A percentile compares a stretch with the other conserved stretches of the same genome.
phyloP scores from a whole-genome alignment of 2,113 vertebrate genomes.

The Lipophrys pholis region DNA sequence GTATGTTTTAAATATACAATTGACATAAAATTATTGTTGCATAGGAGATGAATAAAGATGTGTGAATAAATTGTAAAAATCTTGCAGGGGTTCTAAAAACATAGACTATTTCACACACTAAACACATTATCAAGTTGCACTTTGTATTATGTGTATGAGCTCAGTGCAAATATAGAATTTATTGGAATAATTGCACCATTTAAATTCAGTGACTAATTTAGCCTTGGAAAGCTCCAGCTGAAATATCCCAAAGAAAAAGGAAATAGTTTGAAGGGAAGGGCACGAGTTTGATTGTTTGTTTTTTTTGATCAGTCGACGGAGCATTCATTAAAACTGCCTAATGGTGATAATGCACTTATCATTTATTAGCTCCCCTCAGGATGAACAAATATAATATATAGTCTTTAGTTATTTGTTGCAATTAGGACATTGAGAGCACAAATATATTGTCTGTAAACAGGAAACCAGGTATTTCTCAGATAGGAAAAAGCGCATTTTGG shows the following conservation, averaged over 20 bases:
- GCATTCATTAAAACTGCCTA: constrained; percentile 20
- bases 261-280: background rate
- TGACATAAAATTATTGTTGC: background rate
- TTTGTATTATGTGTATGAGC: background rate
- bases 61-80: background rate
- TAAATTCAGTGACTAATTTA: background rate
- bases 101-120: background rate
- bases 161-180: background rate
- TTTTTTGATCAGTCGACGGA: background rate
- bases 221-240: background rate
- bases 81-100: background rate
- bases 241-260: background rate
- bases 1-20: background rate
- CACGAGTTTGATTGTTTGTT: constrained; percentile 2
- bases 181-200: background rate
- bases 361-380: constrained; percentile 4
- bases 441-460: background rate
- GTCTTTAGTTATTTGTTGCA: constrained; percentile 6
- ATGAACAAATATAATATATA: constrained; percentile 10
- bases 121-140: background rate
- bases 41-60: background rate
- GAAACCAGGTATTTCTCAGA: background rate
- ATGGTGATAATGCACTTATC: constrained; percentile 8
- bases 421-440: background rate
- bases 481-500: background rate